phyloP scores from a whole-genome alignment of 53 echinoderm and acorn worm species.

The Arbacia lixula region DNA sequence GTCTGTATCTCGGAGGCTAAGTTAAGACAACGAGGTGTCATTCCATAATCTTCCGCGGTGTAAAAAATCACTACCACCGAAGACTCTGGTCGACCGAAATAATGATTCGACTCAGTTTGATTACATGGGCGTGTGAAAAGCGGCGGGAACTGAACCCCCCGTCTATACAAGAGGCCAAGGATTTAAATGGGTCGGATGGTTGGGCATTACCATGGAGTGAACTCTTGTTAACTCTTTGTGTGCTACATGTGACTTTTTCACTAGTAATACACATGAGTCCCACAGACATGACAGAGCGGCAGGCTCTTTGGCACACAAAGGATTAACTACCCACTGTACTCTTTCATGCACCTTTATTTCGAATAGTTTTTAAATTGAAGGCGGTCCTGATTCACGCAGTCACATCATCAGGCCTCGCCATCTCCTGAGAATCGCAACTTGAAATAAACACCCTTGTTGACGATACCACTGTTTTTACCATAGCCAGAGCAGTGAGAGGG shows the following conservation, averaged over 20 bases:
- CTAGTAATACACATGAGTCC: too few relatives aligned
- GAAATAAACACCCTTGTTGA: slow-evolving; percentile 13
- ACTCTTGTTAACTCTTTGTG: too few relatives aligned
- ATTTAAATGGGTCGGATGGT: slow-evolving; percentile 14
- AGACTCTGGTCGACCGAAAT: slow-evolving; percentile 26
- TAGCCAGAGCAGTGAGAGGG: neutral
- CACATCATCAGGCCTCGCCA: neutral
- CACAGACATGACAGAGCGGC: too few relatives aligned
- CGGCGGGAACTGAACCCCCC: slow-evolving; percentile 33
- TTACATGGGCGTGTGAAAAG: slow-evolving; percentile 40
- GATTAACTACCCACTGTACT: too few relatives aligned
- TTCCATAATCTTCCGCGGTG: slow-evolving; percentile 31
- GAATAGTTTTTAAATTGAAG: too few relatives aligned
- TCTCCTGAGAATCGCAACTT: neutral
- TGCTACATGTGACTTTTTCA: too few relatives aligned
- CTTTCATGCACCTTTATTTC: too few relatives aligned
- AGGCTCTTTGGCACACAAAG: too few relatives aligned
- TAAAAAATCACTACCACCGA: slow-evolving; percentile 21
- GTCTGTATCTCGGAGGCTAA: too few relatives aligned
- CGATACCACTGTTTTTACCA: slow-evolving; percentile 21
- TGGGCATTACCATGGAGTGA: too few relatives aligned
- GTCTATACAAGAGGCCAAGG: slow-evolving; percentile 3
- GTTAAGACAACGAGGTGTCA: slow-evolving; percentile 12
- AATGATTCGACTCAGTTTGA: slow-evolving; percentile 36
- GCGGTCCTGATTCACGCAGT: too few relatives aligned